These are phyloP conservation scores for Sphinx pinastri DNA, from an alignment of 2,888 invertebrate genomes.

Conservation along the genomic window DNA sequence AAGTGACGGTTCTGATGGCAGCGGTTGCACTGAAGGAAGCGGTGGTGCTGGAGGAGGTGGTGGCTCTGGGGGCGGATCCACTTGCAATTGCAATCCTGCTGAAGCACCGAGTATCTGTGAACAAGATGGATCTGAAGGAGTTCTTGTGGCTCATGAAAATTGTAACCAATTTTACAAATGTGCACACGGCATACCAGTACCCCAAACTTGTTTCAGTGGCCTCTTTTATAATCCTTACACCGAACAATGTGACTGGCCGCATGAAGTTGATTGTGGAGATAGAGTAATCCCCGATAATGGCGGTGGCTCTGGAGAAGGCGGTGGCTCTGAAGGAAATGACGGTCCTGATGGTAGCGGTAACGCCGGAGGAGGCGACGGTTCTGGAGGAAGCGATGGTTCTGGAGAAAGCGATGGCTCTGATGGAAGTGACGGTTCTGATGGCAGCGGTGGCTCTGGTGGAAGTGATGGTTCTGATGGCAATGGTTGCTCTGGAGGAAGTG, in stretches of 20 bases:
- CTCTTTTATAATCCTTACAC: constrained; percentile 44
- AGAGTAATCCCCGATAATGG: constrained; percentile 35
- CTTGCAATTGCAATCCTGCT: constrained; percentile 37
- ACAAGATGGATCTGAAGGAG: constrained; percentile 41
- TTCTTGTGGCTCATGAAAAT: constrained; percentile 46
- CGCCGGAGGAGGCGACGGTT: constrained; percentile 25
- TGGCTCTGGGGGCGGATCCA: constrained; percentile 32
- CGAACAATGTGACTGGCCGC: constrained; percentile 49
- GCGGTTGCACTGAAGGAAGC: constrained; percentile 21
- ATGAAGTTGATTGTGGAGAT: constrained; percentile 47
- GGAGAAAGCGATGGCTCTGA: constrained; percentile 1
- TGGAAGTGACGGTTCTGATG: background rate
- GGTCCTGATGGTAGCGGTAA: background rate
- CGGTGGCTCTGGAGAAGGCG: constrained; percentile 26
- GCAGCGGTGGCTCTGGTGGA: constrained; percentile 20
- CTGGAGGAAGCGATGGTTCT: constrained; percentile 17
- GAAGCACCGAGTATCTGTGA: constrained; percentile 40
- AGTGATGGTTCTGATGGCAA: constrained; percentile 18
- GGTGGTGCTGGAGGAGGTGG: constrained; percentile 6
- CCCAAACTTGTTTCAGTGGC: constrained; percentile 35
- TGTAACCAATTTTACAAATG: constrained; percentile 73
- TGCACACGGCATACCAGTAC: constrained; percentile 51
- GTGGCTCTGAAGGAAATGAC: constrained; percentile 28
- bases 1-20: constrained; percentile 23
- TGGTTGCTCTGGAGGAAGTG: constrained; percentile 10